Percentiles rank a stretch among this genome's conserved stretches.
Conservation (phyloP, 2,888 invertebrate genomes). For the Nomada flava region DNA sequence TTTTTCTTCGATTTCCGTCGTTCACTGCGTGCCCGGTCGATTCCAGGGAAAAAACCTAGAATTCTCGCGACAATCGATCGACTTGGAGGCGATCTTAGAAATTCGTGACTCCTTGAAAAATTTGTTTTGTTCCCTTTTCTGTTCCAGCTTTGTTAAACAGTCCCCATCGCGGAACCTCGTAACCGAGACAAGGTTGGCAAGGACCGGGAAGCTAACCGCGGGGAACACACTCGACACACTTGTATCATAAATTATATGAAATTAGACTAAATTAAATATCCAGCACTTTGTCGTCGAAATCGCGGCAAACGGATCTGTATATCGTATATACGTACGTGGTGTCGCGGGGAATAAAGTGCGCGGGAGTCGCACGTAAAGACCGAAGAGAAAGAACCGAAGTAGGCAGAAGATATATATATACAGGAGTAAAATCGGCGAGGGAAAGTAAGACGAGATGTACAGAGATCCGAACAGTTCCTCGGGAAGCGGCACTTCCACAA, state of each 20-base stretch:
- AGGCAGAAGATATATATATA: background rate
- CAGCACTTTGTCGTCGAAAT: background rate
- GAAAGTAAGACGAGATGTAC: constrained; percentile 72
- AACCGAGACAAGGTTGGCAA: background rate
- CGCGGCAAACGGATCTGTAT: background rate
- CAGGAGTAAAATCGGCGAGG: constrained; percentile 11
- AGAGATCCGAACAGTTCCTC: constrained; percentile 75
- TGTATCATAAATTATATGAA: constrained; percentile 18
- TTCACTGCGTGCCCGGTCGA: background rate
- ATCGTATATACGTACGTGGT: background rate
- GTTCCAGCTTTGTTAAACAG: constrained; percentile 20
- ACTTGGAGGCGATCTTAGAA: background rate
- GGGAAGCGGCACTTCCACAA: constrained; percentile 75
- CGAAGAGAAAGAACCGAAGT: background rate
- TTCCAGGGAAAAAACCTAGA: constrained; percentile 10
- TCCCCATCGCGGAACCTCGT: background rate
- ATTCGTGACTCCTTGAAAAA: background rate
- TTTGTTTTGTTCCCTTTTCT: background rate
- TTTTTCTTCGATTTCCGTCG: constrained; percentile 22
- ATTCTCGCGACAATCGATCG: constrained; percentile 27
- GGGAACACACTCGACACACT: background rate
- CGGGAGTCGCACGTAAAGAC: background rate
- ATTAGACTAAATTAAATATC: constrained; percentile 13
- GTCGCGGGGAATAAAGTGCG: background rate
- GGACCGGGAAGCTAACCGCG: background rate